Conservation (phyloP, 2,113 vertebrate genomes). For the Fregetta grallaria region DNA sequence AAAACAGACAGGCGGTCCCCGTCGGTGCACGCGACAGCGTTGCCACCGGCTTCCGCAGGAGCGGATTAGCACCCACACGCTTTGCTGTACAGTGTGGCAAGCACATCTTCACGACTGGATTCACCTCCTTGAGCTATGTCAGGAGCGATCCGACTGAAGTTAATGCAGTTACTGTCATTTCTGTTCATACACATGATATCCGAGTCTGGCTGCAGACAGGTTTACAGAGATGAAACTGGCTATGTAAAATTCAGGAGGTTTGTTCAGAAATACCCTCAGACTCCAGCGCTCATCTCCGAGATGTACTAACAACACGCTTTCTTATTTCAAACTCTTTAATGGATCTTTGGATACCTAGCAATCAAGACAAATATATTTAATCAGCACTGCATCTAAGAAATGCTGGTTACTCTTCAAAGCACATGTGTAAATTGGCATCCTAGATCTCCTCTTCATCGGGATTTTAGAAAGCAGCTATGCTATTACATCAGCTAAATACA, state of each 20-base stretch:
- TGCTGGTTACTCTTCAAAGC: neutral
- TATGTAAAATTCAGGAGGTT: neutral
- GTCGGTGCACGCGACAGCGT: accelerated
- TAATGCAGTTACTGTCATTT: neutral
- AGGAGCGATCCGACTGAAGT: neutral
- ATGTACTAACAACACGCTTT: accelerated
- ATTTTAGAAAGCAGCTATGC: neutral
- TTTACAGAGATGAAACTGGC: neutral
- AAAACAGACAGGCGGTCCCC: neutral
- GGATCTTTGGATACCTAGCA: neutral
- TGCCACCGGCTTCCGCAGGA: neutral
- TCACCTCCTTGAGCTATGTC: neutral
- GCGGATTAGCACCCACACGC: neutral
- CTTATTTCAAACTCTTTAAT: neutral
- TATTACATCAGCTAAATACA: neutral
- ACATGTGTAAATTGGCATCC: neutral
- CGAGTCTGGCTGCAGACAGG: accelerated
- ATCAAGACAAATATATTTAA: neutral
- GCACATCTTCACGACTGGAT: neutral
- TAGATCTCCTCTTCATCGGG: neutral
- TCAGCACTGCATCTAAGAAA: neutral
- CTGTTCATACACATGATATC: accelerated
- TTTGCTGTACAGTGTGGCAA: neutral
- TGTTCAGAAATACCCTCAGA: neutral
- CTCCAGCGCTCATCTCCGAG: neutral